Evolutionary conservation across 2,888 invertebrate species (phyloP).

Genomic region (Drosophila silvestris): DNA sequence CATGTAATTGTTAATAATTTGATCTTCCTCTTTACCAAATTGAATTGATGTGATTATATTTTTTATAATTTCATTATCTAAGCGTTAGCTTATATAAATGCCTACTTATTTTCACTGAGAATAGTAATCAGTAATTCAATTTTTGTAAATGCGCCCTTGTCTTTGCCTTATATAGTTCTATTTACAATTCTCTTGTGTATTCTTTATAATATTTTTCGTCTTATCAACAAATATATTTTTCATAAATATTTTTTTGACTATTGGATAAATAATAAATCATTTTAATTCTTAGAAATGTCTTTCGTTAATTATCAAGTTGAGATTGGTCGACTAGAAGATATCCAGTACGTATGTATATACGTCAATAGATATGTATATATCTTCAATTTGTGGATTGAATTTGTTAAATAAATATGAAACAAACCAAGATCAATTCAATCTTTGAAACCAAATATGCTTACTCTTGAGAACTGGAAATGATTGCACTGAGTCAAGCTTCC

Average conservation of each 20-base stretch:
- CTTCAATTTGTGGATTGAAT: background rate
- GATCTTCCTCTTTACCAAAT: background rate
- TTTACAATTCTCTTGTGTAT: too few relatives aligned
- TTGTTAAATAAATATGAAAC: background rate
- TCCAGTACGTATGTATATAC: background rate
- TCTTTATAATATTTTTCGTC: background rate
- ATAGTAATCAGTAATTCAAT: conserved; percentile 8
- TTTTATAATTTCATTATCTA: conserved; percentile 20
- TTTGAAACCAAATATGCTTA: background rate
- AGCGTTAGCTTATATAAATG: background rate
- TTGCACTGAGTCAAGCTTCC: background rate
- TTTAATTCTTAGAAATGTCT: background rate
- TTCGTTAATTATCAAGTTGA: background rate
- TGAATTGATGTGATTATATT: background rate
- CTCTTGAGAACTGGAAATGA: background rate
- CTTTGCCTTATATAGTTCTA: background rate
- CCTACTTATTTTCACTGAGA: background rate
- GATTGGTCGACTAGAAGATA: background rate
- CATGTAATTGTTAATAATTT: conserved; percentile 15
- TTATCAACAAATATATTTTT: background rate
- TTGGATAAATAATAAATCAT: background rate
- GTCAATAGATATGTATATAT: background rate
- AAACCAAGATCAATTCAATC: background rate
- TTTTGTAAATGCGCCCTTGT: background rate
- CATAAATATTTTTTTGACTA: background rate